phyloP scores from a whole-genome alignment of 2,113 vertebrate species.

The Strigops habroptila region DNA sequence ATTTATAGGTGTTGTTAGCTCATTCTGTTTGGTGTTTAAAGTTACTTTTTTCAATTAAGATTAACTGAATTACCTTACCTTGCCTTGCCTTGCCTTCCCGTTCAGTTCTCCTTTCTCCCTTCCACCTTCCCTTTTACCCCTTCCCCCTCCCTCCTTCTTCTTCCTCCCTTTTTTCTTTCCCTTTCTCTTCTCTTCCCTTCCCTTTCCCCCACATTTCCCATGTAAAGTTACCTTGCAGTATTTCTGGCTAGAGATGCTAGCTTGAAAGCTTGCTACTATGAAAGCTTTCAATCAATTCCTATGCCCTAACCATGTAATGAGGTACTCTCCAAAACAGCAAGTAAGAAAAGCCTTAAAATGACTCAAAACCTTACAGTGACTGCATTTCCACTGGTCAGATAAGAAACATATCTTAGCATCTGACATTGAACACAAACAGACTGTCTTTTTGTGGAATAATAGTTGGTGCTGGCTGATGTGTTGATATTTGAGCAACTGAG shows the following conservation, averaged over 20 bases:
- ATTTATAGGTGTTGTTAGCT: not conserved
- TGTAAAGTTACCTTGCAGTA: not conserved
- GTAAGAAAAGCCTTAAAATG: not conserved
- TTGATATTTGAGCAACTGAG: not conserved
- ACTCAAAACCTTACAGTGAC: not conserved
- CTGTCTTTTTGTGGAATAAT: not conserved
- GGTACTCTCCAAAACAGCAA: not conserved
- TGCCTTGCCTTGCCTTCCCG: not conserved
- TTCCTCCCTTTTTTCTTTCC: too few relatives aligned
- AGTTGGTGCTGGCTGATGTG: not conserved
- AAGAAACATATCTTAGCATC: not conserved
- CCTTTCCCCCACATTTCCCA: not conserved
- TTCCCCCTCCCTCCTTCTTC: not conserved
- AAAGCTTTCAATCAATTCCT: not conserved
- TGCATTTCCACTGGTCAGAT: not conserved
- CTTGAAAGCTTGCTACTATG: not conserved
- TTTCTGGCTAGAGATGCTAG: not conserved
- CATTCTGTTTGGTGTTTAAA: not conserved
- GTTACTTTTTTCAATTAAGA: not conserved
- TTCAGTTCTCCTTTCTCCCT: too few relatives aligned
- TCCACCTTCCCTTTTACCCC: too few relatives aligned
- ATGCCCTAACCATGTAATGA: not conserved
- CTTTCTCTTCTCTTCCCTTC: not conserved
- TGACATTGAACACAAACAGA: not conserved
- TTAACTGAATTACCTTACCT: not conserved